Evolutionary conservation across 2,888 invertebrate genomes (phyloP).

Genomic region (Eledona agricola): DNA sequence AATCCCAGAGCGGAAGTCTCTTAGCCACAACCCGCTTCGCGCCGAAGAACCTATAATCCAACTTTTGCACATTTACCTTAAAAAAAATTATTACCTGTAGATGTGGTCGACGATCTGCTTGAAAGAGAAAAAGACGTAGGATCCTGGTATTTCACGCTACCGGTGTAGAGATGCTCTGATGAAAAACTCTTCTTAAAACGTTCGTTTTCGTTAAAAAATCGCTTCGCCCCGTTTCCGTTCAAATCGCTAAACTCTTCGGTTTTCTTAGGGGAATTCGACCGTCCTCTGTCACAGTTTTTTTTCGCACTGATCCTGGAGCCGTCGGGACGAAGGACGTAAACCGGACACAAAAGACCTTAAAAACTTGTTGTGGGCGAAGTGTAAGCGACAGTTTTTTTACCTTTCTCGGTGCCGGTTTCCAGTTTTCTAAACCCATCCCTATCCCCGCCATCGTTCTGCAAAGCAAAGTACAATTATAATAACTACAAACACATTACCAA

Average conservation of each 20-base stretch:
- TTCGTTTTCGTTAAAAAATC: constrained; percentile 38
- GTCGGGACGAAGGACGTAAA: constrained; percentile 57
- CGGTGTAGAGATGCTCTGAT: constrained; percentile 54
- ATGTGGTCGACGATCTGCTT: constrained; percentile 52
- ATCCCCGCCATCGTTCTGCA: constrained; percentile 16
- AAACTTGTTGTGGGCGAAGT: constrained; percentile 1
- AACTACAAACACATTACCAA: constrained; percentile 44
- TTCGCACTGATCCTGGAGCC: constrained; percentile 37
- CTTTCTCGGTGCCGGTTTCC: constrained; percentile 45
- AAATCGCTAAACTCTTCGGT: constrained; percentile 8
- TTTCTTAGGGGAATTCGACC: constrained; percentile 57
- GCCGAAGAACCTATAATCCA: constrained; percentile 46
- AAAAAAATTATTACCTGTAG: constrained; percentile 46
- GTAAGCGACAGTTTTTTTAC: constrained; percentile 38
- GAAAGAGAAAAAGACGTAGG: constrained; percentile 48
- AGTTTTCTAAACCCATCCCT: constrained; percentile 52
- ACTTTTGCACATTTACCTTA: no score
- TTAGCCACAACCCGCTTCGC: constrained; percentile 50
- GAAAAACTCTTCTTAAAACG: constrained; percentile 58
- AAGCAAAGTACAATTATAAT: constrained; percentile 2
- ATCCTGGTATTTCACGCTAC: constrained; percentile 33
- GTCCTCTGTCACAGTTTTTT: constrained; percentile 51
- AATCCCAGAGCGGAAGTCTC: constrained; percentile 57
- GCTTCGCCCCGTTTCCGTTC: constrained; percentile 10
- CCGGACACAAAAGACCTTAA: constrained; percentile 48